Base-by-base conservation (phyloP, 2,797 vertebrate genomes). In the Pogonophryne albipinna region DNA sequence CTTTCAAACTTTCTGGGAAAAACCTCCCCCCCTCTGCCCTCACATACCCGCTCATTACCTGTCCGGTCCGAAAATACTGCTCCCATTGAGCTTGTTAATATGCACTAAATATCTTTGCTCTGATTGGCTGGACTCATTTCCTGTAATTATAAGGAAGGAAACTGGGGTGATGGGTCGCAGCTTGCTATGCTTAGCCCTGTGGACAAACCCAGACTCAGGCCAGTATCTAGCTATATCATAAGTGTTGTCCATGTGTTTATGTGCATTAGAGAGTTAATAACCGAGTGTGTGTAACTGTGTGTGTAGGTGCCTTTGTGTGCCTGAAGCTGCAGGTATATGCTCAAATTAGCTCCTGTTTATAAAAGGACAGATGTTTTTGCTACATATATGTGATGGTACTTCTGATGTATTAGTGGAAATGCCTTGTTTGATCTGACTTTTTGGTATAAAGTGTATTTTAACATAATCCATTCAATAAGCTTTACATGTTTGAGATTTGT, bases 141-240 rank as follows among this genome's bases (percentile, higher is more conserved):
- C 94, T 95, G 91, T 88, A 95, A 96, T 97, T 95, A 96, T 92
- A 86, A 83, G 84, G 91, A 84, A 95, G 94, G 95, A 97, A 96
- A 94, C 80, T 0, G 62, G 79, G 95, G 95, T 96, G 95, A 97
- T 86, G 91, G 94, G 95, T 96, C 90, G 91, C 83, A 85, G 81
- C 73, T 86, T 90, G 83, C 90, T 87, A 86, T 85, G 82, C 89
- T 89, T 91, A 91, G 87, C 84, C 78, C 61, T n/a, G 42, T 70
- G 74, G 78, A 89, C 82, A 80, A 76, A 76, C 52, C 56, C 58
- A 78, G 46, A 70, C 42, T 79, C 27, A 45, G 44, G 57, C 69
- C 44, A 20, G 63, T 66, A 79, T 84, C 83, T 76, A 58, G 55
- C 20, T 9, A 56, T 41, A 80, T 77, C 53, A 31, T 15, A 49